Percentiles rank a stretch among this genome's conserved stretches.
Evolutionary conservation across 2,113 vertebrate genomes (phyloP).

Genomic region (Cathartes aura): DNA sequence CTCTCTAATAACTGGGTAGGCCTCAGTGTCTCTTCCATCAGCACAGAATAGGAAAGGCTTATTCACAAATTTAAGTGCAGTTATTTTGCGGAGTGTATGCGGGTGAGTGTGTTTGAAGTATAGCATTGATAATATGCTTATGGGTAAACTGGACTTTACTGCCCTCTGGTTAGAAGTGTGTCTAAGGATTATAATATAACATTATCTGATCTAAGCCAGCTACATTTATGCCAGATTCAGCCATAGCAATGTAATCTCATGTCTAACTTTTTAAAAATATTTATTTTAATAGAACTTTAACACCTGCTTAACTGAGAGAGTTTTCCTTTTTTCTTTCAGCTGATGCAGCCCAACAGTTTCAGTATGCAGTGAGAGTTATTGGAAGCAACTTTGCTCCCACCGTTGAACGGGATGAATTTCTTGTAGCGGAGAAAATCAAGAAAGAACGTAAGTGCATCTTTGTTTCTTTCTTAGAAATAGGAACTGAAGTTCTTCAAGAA

Average conservation of each 20-base stretch:
- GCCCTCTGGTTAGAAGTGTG: background rate
- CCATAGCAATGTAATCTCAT: background rate
- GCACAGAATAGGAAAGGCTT: background rate
- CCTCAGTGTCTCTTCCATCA: background rate
- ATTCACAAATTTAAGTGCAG: background rate
- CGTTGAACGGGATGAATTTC: constrained; percentile 96
- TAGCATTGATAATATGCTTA: background rate
- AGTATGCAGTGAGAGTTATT: constrained; percentile 97
- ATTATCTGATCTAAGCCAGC: background rate
- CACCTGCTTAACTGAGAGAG: background rate
- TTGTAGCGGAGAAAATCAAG: constrained; percentile 97
- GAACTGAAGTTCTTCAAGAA: background rate
- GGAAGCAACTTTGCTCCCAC: constrained; percentile 98
- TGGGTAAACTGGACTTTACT: background rate
- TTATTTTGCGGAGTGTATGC: background rate
- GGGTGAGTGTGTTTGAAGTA: background rate
- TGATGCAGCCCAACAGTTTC: constrained; percentile 96
- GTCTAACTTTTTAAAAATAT: background rate
- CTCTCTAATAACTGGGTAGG: background rate
- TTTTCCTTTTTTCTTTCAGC: constrained; percentile 74
- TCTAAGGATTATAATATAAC: background rate
- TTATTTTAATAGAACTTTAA: background rate
- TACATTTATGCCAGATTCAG: background rate
- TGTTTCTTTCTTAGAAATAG: background rate
- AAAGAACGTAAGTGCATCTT: constrained; percentile 89